phyloP scores from a whole-genome alignment of 2,888 invertebrate genomes.

The Caradrina clavipalpis region DNA sequence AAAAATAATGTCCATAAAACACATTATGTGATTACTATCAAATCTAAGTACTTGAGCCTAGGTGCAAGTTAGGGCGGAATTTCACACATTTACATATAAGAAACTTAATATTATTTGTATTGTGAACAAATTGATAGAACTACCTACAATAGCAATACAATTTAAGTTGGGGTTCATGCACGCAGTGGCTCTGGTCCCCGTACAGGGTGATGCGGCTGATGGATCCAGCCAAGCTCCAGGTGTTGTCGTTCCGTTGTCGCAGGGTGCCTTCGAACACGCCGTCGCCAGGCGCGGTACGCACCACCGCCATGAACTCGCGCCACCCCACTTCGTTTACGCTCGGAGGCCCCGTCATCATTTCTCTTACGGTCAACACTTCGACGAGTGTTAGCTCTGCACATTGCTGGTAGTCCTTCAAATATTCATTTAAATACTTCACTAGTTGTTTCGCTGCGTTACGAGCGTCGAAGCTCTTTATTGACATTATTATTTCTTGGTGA shows the following conservation, averaged over 20 bases:
- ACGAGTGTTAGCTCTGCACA: conserved; percentile 92
- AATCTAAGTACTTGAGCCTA: too few species aligned
- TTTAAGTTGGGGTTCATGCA: conserved; percentile 94
- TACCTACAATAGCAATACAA: conserved; percentile 94
- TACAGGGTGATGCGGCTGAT: conserved; percentile 95
- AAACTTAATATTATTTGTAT: too few species aligned
- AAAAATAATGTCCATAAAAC: too few species aligned
- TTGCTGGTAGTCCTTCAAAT: conserved; percentile 91
- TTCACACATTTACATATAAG: too few species aligned
- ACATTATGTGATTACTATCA: too few species aligned
- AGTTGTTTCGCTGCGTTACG: conserved; percentile 91
- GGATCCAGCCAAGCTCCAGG: conserved; percentile 92
- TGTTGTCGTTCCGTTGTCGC: conserved; percentile 70
- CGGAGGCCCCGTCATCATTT: conserved; percentile 87
- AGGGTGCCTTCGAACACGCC: conserved; percentile 96
- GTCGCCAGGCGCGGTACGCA: conserved; percentile 92
- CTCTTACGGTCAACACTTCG: conserved; percentile 92
- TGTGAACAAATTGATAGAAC: conserved; percentile 22
- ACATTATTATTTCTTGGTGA: conserved; percentile 92
- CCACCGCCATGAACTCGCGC: conserved; percentile 92
- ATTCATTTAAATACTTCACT: conserved; percentile 92
- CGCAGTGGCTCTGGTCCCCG: conserved; percentile 95
- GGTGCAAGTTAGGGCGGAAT: too few species aligned
- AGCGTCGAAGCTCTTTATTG: conserved; percentile 89
- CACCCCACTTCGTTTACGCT: conserved; percentile 83